Evolutionary conservation across 64 coral and sea anemone genomes (phyloP), one percentile per base, ranked within the genome.

Genomic region (Orbicella faveolata): DNA sequence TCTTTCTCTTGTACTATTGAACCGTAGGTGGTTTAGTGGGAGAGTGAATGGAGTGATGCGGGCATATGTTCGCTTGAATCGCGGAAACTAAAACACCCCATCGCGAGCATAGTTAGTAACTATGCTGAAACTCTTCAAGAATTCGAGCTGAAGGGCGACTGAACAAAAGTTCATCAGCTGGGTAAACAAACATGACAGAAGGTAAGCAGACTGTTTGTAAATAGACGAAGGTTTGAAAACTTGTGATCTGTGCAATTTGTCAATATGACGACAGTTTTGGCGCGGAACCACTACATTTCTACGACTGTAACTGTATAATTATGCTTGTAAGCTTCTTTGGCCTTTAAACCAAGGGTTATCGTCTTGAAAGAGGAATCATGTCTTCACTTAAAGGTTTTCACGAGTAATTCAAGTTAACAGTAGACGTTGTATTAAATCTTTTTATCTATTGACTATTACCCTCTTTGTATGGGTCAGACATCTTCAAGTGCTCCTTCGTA

Each of bases 291-390:
- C 67, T 25, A 69, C 39, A 4, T 41, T 41, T 41, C 39, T 4
- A 41, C 39, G 39, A 41, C 39, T 23, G 7, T n/a, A 69, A 69
- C 25, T 21, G 66, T 69, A 19, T 20, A 48, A 51, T 79, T 79
- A 53, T 79, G 77, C 77, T 79, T 79, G 26, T 79, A 75, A 75
- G 73, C 73, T 36, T 36, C 21, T 70, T 70, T 70, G 10, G 4
- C 25, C 1, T 26, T 25, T 23, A 20, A 25, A 3, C 25, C 21
- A n/a, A 70, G 1, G 10, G 0, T 70, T 70, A 25, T 79, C n/a
- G 14, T 25, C 10, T 30, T 59, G 51, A 55, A 54, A 59, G 20
- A 79, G 48, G 51, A 79, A 59, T 57, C 48, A 11, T 59, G 14
- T 79, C 52, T 12, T 79, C 77, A 3, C 1, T 26, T 79, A 34